Percentiles rank a stretch among this genome's conserved stretches.
Evolutionary conservation across 2,113 vertebrate genomes (phyloP).

Genomic region (Serilophus lunatus): DNA sequence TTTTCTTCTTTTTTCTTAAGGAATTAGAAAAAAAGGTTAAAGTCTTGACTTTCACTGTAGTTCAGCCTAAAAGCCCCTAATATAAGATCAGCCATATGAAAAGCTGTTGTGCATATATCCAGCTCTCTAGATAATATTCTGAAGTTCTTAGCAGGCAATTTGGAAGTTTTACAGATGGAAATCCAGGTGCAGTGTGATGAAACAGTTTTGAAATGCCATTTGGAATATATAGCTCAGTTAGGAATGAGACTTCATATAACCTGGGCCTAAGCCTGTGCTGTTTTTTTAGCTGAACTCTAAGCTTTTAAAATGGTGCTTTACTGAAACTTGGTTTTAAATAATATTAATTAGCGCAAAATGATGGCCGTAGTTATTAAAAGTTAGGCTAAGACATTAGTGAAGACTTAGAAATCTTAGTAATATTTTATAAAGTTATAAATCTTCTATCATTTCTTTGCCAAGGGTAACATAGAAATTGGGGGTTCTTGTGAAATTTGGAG

Average conservation of each 20-base stretch:
- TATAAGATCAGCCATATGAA: not conserved
- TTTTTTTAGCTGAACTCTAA: not conserved
- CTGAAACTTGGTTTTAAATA: not conserved
- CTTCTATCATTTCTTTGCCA: not conserved
- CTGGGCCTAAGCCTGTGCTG: not conserved
- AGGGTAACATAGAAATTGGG: not conserved
- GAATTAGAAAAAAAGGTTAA: constrained; percentile 36
- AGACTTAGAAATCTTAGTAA: not conserved
- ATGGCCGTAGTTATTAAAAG: not conserved
- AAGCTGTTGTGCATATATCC: not conserved
- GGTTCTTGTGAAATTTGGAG: not conserved
- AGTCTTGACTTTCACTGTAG: not conserved
- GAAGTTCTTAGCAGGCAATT: not conserved
- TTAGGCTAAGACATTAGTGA: not conserved
- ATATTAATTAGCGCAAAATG: not conserved
- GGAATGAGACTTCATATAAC: not conserved
- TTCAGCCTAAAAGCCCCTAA: not conserved
- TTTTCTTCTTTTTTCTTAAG: constrained; percentile 44
- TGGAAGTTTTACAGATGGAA: not conserved
- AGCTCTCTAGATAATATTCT: not conserved
- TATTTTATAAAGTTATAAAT: not conserved
- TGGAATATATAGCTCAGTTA: not conserved
- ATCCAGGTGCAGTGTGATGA: not conserved
- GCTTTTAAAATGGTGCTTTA: not conserved
- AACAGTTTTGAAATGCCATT: not conserved